These are phyloP conservation scores for Sylvietta virens DNA, from an alignment of 2,113 vertebrate species.

Conservation along the genomic window DNA sequence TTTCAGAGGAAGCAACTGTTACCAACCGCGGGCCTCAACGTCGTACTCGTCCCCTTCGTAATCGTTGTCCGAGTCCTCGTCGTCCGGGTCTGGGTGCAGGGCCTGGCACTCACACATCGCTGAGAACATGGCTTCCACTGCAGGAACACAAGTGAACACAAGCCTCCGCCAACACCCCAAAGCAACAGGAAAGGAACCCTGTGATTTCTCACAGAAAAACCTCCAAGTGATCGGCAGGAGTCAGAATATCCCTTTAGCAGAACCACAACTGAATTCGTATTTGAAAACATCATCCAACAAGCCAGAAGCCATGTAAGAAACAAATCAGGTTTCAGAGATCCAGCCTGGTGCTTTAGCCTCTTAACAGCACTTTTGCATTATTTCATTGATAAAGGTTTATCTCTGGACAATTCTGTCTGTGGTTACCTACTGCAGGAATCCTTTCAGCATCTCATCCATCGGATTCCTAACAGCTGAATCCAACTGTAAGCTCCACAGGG, in stretches of 20 bases:
- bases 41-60: constrained; percentile 94
- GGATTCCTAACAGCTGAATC: not conserved
- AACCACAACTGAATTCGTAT: accelerated
- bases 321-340: not conserved
- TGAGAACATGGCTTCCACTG: constrained; percentile 95
- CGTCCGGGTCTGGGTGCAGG: constrained; percentile 92
- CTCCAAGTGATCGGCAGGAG: not conserved
- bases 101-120: constrained; percentile 98
- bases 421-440: not conserved
- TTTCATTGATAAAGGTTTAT: not conserved
- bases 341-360: not conserved
- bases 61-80: constrained; percentile 87
- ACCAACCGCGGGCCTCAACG: constrained; percentile 89
- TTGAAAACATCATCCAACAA: not conserved
- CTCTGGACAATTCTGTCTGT: not conserved
- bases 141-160: not conserved
- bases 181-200: not conserved
- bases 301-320: not conserved
- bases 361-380: not conserved
- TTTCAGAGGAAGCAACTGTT: not conserved
- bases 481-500: not conserved
- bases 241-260: not conserved
- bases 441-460: not conserved
- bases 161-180: not conserved
- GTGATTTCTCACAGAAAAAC: too few species aligned